phyloP scores from a whole-genome alignment of 2,888 invertebrate species.

The Patella pellucida region DNA sequence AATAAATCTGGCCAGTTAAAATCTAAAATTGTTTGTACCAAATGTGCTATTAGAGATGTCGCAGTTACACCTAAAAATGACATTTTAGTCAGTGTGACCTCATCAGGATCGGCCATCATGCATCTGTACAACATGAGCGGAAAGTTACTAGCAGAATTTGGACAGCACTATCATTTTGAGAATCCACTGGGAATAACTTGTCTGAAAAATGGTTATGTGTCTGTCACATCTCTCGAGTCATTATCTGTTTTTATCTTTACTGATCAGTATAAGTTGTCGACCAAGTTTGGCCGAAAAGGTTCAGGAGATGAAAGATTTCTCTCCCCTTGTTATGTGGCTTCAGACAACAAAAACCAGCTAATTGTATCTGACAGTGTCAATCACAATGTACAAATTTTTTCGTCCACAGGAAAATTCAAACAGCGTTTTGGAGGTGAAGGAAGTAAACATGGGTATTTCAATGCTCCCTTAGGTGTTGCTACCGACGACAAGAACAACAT shows the following conservation, averaged over 20 bases:
- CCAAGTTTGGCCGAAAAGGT: constrained; percentile 62
- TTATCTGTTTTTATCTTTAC: constrained; percentile 56
- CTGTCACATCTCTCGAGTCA: constrained; percentile 52
- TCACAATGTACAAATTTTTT: constrained; percentile 57
- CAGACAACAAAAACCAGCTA: constrained; percentile 56
- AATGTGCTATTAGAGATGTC: constrained; percentile 54
- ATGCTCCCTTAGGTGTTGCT: constrained; percentile 59
- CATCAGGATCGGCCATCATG: constrained; percentile 51
- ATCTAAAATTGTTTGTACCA: constrained; percentile 44
- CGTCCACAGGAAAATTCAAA: constrained; percentile 55
- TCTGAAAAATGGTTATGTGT: constrained; percentile 44
- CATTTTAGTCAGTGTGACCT: constrained; percentile 53
- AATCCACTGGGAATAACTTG: constrained; percentile 55
- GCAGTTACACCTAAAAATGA: constrained; percentile 49
- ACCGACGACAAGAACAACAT: constrained; percentile 57
- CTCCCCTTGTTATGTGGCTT: constrained; percentile 53
- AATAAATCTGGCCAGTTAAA: constrained; percentile 48
- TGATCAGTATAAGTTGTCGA: constrained; percentile 53
- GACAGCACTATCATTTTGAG: constrained; percentile 55
- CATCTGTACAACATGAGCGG: constrained; percentile 48
- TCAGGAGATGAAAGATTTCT: constrained; percentile 55
- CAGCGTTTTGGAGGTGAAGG: constrained; percentile 52
- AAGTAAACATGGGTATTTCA: constrained; percentile 46
- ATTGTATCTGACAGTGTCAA: constrained; percentile 60
- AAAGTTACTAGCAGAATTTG: constrained; percentile 44